Conservation (phyloP, 2,888 invertebrate species). For the Argyra leucocephala region DNA sequence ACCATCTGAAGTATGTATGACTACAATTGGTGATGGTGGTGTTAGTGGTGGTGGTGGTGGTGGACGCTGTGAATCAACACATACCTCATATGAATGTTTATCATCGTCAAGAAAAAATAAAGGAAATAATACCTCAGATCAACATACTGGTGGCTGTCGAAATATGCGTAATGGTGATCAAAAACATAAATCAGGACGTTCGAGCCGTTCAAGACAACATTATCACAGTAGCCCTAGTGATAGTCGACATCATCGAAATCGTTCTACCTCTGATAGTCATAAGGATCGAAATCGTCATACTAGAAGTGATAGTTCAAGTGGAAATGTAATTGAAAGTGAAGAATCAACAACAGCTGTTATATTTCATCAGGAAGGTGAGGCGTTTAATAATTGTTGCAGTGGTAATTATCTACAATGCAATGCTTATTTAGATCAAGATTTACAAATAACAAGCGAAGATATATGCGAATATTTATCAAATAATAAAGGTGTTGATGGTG, state of each 20-base stretch:
- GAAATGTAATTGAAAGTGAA: constrained; percentile 23
- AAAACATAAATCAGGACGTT: constrained; percentile 2
- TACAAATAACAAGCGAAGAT: constrained; percentile 43
- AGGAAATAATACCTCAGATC: constrained; percentile 18
- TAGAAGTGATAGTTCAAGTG: constrained; percentile 32
- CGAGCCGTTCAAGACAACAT: constrained; percentile 9
- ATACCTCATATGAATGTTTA: constrained; percentile 12
- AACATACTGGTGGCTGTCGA: constrained; percentile 20
- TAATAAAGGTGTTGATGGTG: constrained; percentile 34
- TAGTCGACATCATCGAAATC: constrained; percentile 31
- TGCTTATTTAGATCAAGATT: constrained; percentile 40
- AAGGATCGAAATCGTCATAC: constrained; percentile 35
- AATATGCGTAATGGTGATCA: constrained; percentile 19
- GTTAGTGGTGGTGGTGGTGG: constrained; percentile 12
- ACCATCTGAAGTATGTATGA: constrained; percentile 34
- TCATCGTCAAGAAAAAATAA: constrained; percentile 13
- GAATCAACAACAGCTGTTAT: constrained; percentile 40
- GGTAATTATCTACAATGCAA: constrained; percentile 41
- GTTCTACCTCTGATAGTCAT: constrained; percentile 17
- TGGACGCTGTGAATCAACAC: neutral
- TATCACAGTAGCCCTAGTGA: constrained; percentile 12
- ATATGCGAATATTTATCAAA: constrained; percentile 42
- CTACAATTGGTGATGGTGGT: constrained; percentile 20
- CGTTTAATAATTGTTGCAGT: constrained; percentile 43
- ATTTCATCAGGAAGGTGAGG: constrained; percentile 43